Percentiles rank a stretch among this genome's conserved stretches.
phyloP scores from a whole-genome alignment of 2,113 vertebrate species.

The Catharus bicknelli region DNA sequence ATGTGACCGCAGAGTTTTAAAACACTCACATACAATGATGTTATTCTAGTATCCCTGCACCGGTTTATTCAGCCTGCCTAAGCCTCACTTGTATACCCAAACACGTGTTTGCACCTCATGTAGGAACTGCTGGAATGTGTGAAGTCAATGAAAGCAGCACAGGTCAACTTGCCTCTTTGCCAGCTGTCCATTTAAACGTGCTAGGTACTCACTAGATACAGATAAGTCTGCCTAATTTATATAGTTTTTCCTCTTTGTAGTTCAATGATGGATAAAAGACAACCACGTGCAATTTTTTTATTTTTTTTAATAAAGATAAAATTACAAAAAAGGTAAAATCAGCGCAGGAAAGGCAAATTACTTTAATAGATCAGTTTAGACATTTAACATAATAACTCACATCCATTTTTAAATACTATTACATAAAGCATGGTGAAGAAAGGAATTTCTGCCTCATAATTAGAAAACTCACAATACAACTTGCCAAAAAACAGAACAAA shows the following conservation, averaged over 20 bases:
- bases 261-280: slow-evolving; percentile 66
- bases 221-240: neutral
- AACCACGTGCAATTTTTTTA: slow-evolving; percentile 67
- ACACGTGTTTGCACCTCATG: neutral
- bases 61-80: neutral
- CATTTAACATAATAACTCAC: slow-evolving; percentile 82
- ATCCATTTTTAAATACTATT: slow-evolving; percentile 86
- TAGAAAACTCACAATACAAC: slow-evolving; percentile 85
- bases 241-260: neutral
- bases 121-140: neutral
- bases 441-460: slow-evolving; percentile 82
- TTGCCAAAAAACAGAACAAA: slow-evolving; percentile 79
- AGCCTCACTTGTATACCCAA: neutral
- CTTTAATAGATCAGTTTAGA: slow-evolving; percentile 79
- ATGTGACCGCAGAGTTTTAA: neutral
- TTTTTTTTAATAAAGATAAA: slow-evolving; percentile 82
- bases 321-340: slow-evolving; percentile 85
- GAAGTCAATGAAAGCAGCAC: neutral
- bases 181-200: neutral
- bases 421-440: slow-evolving; percentile 83
- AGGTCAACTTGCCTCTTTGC: neutral
- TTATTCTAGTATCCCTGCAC: neutral
- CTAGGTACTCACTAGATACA: neutral
- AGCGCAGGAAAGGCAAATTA: slow-evolving; percentile 82
- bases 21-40: rapidly evolving